Evolutionary conservation across 2,888 invertebrate species (phyloP), one percentile per base, ranked within the genome.

Genomic region (Corbicula japonica): DNA sequence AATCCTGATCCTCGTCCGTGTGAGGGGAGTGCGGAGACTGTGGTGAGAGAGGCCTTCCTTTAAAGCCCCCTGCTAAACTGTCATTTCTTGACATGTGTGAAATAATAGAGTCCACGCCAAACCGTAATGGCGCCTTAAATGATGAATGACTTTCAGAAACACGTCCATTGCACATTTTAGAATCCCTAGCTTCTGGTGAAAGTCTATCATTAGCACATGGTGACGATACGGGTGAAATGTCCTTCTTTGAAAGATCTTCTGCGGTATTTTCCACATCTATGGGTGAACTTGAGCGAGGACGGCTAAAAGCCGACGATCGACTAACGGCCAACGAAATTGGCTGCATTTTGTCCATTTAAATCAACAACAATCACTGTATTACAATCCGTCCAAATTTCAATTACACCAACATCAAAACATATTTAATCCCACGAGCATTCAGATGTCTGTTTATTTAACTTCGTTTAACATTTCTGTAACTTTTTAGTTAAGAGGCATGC

Each of bases 41-140:
- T 30, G 58, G 60, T 26, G 66, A 54, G 1, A 5, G 54, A 1
- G 15, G 61, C 23, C 56, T 46, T 3, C 46, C 30, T 52, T 61
- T 70, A 50, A 50, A 52, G 34, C 35, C 30, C n/a, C 50, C 48
- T 26, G 32, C 34, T 8, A 26, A 12, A 32, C 46, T 50, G 52
- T 72, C 62, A 12, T 48, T 23, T 56, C 61, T 63, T 32, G 70
- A 61, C 48, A 32, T 74, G n/a, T 75, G 77, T 15, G 87, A 84
- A 66, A 88, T 86, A 50, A 88, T 86, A 5, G 88, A 88, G 77
- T 88, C 88, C 38, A 88, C 86, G 46, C 88, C 87, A 54, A 88
- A 88, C 56, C 80, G 62, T 30, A 83, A 62, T 30, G 80, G 80
- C n/a, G 73, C 73, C 65, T 80, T 80, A 44, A 72, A 68, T 10